These are phyloP conservation scores for Eupristina koningsbergeri DNA, from an alignment of 1,140 invertebrate genomes.

Conservation along the genomic window DNA sequence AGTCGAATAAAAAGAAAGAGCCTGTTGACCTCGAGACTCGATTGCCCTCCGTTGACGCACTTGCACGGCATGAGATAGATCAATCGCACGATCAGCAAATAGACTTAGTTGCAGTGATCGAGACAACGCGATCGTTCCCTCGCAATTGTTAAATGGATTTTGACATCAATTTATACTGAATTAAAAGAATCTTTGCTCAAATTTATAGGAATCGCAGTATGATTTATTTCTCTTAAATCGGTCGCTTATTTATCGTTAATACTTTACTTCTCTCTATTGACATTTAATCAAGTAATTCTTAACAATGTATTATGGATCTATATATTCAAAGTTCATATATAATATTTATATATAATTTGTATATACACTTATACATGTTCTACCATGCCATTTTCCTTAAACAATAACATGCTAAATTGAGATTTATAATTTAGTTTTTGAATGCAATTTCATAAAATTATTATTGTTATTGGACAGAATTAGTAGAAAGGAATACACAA, in stretches of 20 bases:
- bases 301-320: too few relatives aligned
- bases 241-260: background rate
- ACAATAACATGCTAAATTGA: too few relatives aligned
- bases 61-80: background rate
- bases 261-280: background rate
- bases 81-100: background rate
- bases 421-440: too few relatives aligned
- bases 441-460: too few relatives aligned
- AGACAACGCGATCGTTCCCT: background rate
- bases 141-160: background rate
- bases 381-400: too few relatives aligned
- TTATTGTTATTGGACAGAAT: too few relatives aligned
- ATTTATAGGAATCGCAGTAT: background rate
- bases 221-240: background rate
- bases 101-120: background rate
- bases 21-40: conserved; percentile 18
- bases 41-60: conserved; percentile 32
- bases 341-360: too few relatives aligned
- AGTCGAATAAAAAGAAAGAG: conserved; percentile 16
- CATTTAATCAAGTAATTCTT: too few relatives aligned
- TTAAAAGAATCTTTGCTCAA: background rate
- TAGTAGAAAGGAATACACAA: too few relatives aligned
- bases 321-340: too few relatives aligned
- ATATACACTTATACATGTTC: too few relatives aligned
- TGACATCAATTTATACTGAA: background rate